phyloP scores from a whole-genome alignment of 2,797 vertebrate species.

The Neostethus bicornis region DNA sequence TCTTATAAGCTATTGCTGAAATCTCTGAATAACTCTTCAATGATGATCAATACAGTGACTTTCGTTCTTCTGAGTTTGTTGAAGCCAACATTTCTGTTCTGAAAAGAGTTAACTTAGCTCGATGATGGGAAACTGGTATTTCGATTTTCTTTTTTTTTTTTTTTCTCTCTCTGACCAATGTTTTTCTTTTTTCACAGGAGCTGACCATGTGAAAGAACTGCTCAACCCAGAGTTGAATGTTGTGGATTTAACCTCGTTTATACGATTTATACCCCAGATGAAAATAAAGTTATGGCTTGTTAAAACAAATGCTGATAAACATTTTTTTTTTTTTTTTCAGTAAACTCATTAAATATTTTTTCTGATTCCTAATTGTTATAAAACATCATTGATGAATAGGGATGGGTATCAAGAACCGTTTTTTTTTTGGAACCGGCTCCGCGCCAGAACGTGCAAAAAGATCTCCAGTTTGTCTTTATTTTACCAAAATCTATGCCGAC shows the following conservation, averaged over 20 bases:
- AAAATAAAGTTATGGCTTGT: slow-evolving; percentile 97
- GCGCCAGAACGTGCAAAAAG: too few relatives aligned
- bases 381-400: too few relatives aligned
- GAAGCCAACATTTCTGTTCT: slow-evolving; percentile 84
- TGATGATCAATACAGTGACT: slow-evolving; percentile 87
- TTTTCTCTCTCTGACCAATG: background rate
- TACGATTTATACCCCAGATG: slow-evolving; percentile 97
- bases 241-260: slow-evolving; percentile 91
- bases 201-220: slow-evolving; percentile 90
- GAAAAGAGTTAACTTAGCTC: slow-evolving; percentile 75
- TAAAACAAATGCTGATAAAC: slow-evolving; percentile 49
- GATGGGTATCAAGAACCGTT: too few relatives aligned
- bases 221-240: slow-evolving; percentile 78
- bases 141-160: background rate
- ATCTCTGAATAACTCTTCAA: slow-evolving; percentile 60
- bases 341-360: background rate
- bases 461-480: too few relatives aligned
- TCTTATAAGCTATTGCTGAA: background rate
- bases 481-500: too few relatives aligned
- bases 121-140: background rate
- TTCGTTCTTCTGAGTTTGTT: slow-evolving; percentile 94
- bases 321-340: background rate
- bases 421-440: too few relatives aligned
- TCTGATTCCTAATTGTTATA: too few relatives aligned
- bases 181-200: slow-evolving; percentile 80